Base-by-base conservation (phyloP, 2,888 invertebrate species). In the Dryadula phaetusa region DNA sequence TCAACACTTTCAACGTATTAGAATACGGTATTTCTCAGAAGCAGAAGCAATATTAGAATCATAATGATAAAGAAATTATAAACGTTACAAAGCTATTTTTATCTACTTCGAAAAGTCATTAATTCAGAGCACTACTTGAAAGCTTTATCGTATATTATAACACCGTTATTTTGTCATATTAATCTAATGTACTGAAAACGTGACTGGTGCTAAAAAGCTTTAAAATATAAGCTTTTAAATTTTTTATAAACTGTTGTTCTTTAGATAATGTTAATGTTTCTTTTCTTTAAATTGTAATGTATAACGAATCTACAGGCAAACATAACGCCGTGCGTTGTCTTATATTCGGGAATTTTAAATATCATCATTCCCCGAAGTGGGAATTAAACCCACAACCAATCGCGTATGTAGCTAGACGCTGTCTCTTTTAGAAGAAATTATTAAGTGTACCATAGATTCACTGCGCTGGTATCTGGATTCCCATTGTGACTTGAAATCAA, bases 131-230 rank as follows among this genome's bases (percentile, higher is more conserved):
- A 40, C 40, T 2, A 25, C 22, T 22, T 40, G 2, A n/a, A 37
- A 56, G 22, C 16, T 22, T 25, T 8, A 5, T 28, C 25, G 16
- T 12, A 49, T 28, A 52, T 16, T 32, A n/a, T 8, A 28, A 22
- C 3, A 56, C 56, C 56, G 22, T 40, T 56, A 56, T 56, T 56
- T 56, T n/a, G 40, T 40, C 56, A 56, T 56, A 25, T 56, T 40
- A 14, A 56, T 22, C 56, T 56, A 56, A 56, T 56, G 56, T 40
- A 16, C 1, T 40, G 20, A n/a, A 40, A 56, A 40, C 37, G 40
- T 56, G 22, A 52, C 52, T 10, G 28, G 10, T 52, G 52, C 28
- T 32, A 28, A 52, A 52, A 32, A 8, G 32, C 10, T 52, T 32
- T 28, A 2, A 16, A 22, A 16, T 32, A 0, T 28, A 28, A 28